Evolutionary conservation across 2,797 vertebrate genomes (phyloP), one percentile per base, ranked within the genome.

Genomic region (Erethizon dorsatum): DNA sequence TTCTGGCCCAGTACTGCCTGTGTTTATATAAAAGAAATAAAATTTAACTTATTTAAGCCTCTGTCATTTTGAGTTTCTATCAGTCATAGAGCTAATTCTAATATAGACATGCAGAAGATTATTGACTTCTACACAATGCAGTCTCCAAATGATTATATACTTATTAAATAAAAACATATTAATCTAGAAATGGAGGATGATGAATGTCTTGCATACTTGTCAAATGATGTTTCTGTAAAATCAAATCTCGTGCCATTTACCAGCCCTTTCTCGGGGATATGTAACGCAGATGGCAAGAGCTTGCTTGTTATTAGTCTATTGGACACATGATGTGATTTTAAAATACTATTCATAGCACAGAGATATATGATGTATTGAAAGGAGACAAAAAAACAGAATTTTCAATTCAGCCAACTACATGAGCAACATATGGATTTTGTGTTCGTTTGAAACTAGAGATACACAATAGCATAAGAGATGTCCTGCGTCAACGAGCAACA

Each of bases 81-180:
- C 84, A 93, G 83, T 96, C 91, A 90, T 17, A 94, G 94, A 96
- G 31, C 91, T 95, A 96, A 93, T 97, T 97, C 83, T 91, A 75
- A 91, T 56, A 54, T 15, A 94, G 91, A 93, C 77, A 97, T 88
- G 57, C 91, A 96, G 87, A 89, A 89, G 80, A 96, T 85, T 87
- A 92, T 20, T 88, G 90, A 90, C 71, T 83, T 33, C 89, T 88
- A 75, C 67, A 95, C 93, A 97, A 96, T 92, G 73, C 28, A 80
- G 88, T 92, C 92, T 96, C 88, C 92, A 90, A 90, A 96, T 83
- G 67, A 97, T 83, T 90, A 8, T n/a, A 88, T 18, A 22, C 57
- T 97, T 97, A 97, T 95, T 97, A 57, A 96, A 96, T 96, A 97
- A 96, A 97, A 97, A 75, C 33, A 12, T 89, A 89, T 87, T 95